Evolutionary conservation across 2,113 vertebrate species (phyloP), one percentile per base, ranked within the genome.

Genomic region (Emydura subglobosa): DNA sequence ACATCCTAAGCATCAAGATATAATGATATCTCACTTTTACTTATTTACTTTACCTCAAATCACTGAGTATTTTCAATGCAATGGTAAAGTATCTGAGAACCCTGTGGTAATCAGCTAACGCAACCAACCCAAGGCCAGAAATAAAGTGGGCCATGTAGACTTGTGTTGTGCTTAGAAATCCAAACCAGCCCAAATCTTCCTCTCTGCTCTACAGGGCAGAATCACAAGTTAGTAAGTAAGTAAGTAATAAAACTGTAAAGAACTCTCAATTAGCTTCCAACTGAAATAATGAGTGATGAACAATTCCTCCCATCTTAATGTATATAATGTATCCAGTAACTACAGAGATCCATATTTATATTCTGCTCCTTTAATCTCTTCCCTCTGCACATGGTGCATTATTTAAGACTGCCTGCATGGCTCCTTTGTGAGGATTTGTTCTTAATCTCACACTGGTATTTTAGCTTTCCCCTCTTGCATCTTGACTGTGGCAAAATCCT

Each of bases 371-470:
- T 80, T 47, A 90, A 42, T 1, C 42, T 82, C 49, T 49, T 61
- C 13, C 50, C 49, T 49, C 86, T 84, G 47, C 81, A 27, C 81
- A 90, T 59, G 42, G 34, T 72, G 53, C 24, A 47, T 55, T 79
- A 68, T 87, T 0, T 78, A 78, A 0, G 12, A 5, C 50, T 9
- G 3, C 10, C 44, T 83, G 6, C 8, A 90, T 31, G 44, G 21
- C 16, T 93, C 61, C 85, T 78, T 92, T 86, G 79, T 44, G 59
- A 82, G 54, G 61, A 22, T 8, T 6, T 27, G n/a, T 42, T 29
- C 44, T 78, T 44, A 14, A 78, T 19, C 1, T 4, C 65, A 80
- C 24, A 31, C 74, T 82, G 88, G 76, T 2, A 47, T 55, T 85
- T 78, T 47, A 53, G 47, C 34, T 93, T 93, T 84, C 59, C 87